Evolutionary conservation across 2,797 vertebrate genomes (phyloP).

Genomic region (Knipowitschia caucasica): DNA sequence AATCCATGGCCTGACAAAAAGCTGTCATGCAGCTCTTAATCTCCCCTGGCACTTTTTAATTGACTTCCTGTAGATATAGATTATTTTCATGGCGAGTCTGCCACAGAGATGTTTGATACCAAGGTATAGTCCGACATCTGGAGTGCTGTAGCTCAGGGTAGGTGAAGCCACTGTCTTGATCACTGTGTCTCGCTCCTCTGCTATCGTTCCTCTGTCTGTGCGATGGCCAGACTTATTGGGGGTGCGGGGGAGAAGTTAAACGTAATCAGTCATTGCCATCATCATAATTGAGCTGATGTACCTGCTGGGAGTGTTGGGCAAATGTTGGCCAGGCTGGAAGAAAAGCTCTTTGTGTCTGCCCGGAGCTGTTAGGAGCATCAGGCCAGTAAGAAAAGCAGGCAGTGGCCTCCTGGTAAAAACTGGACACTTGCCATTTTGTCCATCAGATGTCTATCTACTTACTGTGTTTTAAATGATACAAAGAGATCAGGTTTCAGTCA

Average conservation of each 20-base stretch:
- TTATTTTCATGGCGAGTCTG: conserved; percentile 86
- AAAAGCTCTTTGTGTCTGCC: conserved; percentile 56
- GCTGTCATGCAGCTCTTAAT: conserved; percentile 91
- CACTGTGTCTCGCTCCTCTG: conserved; percentile 28
- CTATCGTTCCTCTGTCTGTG: conserved; percentile 23
- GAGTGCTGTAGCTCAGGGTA: conserved; percentile 61
- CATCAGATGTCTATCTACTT: conserved; percentile 20
- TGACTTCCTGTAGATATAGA: conserved; percentile 92
- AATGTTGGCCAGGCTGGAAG: conserved; percentile 52
- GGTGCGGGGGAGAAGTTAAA: conserved; percentile 65
- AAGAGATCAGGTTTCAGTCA: conserved; percentile 21
- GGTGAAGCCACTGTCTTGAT: conserved; percentile 50
- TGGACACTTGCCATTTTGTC: conserved; percentile 36
- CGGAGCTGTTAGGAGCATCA: conserved; percentile 50
- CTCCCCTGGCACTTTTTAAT: conserved; percentile 92
- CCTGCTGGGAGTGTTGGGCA: conserved; percentile 61
- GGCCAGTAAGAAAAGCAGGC: conserved; percentile 30
- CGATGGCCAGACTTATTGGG: conserved; percentile 67
- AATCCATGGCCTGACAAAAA: conserved; percentile 81
- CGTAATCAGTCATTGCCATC: conserved; percentile 73
- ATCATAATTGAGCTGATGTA: conserved; percentile 73
- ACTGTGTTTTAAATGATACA: conserved; percentile 26
- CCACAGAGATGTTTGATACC: conserved; percentile 79
- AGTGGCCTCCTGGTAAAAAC: conserved; percentile 33
- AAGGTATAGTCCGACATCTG: conserved; percentile 71